Base-by-base conservation (phyloP, 2,888 invertebrate genomes). In the Meiosimyza platycephala region DNA sequence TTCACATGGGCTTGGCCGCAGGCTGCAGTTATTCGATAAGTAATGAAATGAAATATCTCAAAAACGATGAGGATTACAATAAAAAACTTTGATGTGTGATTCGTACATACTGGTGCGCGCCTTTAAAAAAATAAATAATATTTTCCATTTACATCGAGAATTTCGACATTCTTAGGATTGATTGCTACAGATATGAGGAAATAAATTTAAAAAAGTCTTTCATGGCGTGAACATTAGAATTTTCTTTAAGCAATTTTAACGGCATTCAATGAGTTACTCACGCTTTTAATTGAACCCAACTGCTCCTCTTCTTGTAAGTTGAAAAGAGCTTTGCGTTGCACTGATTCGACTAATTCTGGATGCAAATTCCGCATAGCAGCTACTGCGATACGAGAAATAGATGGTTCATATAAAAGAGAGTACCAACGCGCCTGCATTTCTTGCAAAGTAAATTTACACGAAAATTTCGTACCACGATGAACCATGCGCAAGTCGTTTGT, bases 391-490 rank as follows among this genome's bases (percentile, higher is more conserved):
- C 97, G 90, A 5, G 97, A 97, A 64, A 99, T 93, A 62, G 95
- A 92, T n/a, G 95, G 94, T 87, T 99, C 97, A 86, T 98, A 99
- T 28, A 99, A 89, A 71, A 99, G 87, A 0, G 97, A 95, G 86
- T 96, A 97, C 99, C 99, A 99, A 66, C 99, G 91, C 71, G 97
- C 95, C 83, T 98, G 96, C 69, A 99, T 90, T 85, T 99, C 98
- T 82, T 94, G 93, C 33, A 97, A 89, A 0, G 97, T 96, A 85
- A 98, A 99, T 73, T 95, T 93, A 83, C 98, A 97, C 0, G 98
- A 96, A 88, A 99, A 99, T 84, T 97, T 98, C 1, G 96, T 93
- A 6, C 97, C 97, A 76, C 95, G 90, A 85, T 97, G 95, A 0
- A 99, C 93, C 83, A 92, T 92, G 57, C 93, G 90, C 72, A 94